These are phyloP conservation scores for Kobus ellipsiprymnus DNA, from an alignment of 2,113 vertebrate genomes.

Conservation along the genomic window DNA sequence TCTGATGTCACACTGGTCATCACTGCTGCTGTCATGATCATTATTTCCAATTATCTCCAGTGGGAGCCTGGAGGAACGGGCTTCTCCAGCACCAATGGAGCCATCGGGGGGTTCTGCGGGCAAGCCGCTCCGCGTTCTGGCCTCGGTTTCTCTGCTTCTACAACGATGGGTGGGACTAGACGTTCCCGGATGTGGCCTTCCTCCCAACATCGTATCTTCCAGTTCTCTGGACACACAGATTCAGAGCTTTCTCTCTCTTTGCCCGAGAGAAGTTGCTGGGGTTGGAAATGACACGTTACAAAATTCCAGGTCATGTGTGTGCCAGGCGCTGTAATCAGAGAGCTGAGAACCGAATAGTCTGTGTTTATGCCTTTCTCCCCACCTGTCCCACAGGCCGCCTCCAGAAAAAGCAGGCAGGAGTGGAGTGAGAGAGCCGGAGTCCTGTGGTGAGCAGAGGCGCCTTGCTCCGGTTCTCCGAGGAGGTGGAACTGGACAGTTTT, in stretches of 20 bases:
- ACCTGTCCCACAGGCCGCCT: neutral
- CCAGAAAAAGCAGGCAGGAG: neutral
- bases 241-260: neutral
- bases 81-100: neutral
- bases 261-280: neutral
- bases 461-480: neutral
- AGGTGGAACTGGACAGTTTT: neutral
- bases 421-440: neutral
- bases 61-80: too few relatives aligned
- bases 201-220: neutral
- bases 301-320: neutral
- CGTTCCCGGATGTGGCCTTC: neutral
- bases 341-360: neutral
- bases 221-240: neutral
- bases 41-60: neutral
- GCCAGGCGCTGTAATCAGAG: neutral
- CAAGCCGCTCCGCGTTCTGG: neutral
- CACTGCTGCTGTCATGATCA: neutral
- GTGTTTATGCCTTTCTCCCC: neutral
- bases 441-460: neutral
- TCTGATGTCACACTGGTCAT: neutral
- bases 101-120: neutral
- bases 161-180: neutral
- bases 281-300: conserved; percentile 32
- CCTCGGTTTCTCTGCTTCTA: neutral